Conservation (phyloP, 2,113 vertebrate genomes). For the Forbesichthys agassizii region DNA sequence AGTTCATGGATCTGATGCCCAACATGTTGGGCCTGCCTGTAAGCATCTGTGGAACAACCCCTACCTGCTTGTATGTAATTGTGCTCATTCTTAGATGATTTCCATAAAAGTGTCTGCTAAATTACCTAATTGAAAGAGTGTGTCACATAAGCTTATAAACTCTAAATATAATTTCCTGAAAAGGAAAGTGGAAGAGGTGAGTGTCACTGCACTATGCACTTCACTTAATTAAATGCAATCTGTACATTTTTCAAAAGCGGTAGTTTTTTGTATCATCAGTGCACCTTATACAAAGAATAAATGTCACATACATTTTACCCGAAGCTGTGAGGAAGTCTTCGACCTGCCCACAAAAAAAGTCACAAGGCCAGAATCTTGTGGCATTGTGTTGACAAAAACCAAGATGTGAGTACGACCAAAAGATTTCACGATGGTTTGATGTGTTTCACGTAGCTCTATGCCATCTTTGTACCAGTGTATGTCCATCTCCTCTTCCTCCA, state of each 20-base stretch:
- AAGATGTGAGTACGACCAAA: constrained; percentile 92
- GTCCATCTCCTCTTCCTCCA: constrained; percentile 82
- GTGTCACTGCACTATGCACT: too few relatives aligned
- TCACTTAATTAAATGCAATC: too few relatives aligned
- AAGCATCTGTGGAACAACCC: too few relatives aligned
- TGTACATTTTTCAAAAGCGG: too few relatives aligned
- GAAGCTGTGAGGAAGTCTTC: constrained; percentile 88
- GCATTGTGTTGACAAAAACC: constrained; percentile 91
- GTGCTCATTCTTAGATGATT: too few relatives aligned
- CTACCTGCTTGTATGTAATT: too few relatives aligned
- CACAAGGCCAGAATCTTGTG: constrained; percentile 88
- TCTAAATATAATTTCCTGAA: background rate
- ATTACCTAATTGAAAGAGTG: background rate
- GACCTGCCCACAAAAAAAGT: constrained; percentile 87
- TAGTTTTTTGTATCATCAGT: background rate
- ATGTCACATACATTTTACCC: constrained; percentile 86
- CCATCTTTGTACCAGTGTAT: constrained; percentile 90
- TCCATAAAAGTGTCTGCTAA: too few relatives aligned
- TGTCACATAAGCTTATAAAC: background rate
- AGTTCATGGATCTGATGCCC: too few relatives aligned
- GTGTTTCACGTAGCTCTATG: constrained; percentile 81
- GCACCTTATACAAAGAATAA: too few relatives aligned
- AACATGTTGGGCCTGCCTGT: too few relatives aligned
- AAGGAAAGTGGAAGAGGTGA: background rate
- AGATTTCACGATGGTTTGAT: constrained; percentile 86